Base-by-base conservation (phyloP, 1,140 invertebrate genomes). In the Ylistrum balloti region DNA sequence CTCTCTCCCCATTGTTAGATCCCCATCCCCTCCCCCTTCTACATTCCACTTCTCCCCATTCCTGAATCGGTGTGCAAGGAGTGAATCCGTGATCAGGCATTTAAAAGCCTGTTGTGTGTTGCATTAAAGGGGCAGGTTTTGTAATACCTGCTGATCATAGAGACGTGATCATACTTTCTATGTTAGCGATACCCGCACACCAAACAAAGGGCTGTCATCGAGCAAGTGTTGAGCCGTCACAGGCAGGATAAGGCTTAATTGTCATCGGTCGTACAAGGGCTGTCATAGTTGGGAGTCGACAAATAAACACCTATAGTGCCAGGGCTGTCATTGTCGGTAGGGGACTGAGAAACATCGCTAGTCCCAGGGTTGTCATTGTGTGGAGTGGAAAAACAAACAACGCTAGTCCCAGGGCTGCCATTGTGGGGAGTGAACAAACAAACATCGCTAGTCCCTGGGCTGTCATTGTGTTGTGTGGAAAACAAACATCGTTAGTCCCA, bases 111-210 rank as follows among this genome's bases (percentile, higher is more conserved):
- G 56, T 74, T 74, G 56, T 28, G 5, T 38, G 35, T 38, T 7
- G n/a, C 56, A 74, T 74, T 74, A 74, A 74, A 74, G 56, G 56
- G 56, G 22, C 56, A 28, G 15, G 56, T 74, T 74, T n/a, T 74
- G 56, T 9, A 74, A 74, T 22, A 11, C 13, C 11, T 74, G 56
- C 56, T 74, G 56, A 74, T 74, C 56, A 17, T 74, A 74, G 56
- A 74, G 56, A 74, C 56, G 56, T 28, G 56, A 28, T 11, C 56
- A 28, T 28, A 17, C 56, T 74, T 74, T 74, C 56, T 74, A 7
- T 74, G 22, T 74, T n/a, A 74, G 22, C 56, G 56, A 74, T 74
- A 74, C 22, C 56, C n/a, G 56, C 7, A 74, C 56, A 74, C 15
- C 2, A 48, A 10, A 48, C 56, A 74, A 74, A 74, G 56, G 56